Base-by-base conservation (phyloP, 2,888 invertebrate species). In the Scrobipalpa costella region DNA sequence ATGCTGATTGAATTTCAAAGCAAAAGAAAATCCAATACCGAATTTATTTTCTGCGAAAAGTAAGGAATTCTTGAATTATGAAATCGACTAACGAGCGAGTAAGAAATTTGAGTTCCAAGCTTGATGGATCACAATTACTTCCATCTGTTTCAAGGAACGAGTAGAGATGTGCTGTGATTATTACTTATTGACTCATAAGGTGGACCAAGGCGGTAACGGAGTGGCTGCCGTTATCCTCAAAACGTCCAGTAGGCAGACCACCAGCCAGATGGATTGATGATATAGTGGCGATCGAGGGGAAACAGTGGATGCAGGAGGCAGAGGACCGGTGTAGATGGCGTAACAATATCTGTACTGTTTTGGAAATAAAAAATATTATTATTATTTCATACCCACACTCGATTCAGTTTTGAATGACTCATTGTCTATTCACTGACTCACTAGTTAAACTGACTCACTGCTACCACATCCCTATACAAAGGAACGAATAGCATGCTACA, bases 121-220 rank as follows among this genome's bases (percentile, higher is more conserved):
- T 49, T 60, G 60, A 60, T 60, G 60, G 60, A 60, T 60, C 60
- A 60, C 60, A 60, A 60, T 60, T 60, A 60, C 60, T 47, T 47
- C 60, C 60, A 49, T 60, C 60, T 60, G 60, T 27, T 60, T n/a
- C 60, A 27, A 60, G 60, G 27, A 49, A 49, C 17, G 3, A 52
- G 9, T 34, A 60, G 17, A 17, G 57, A 11, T 33, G 60, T 49
- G 40, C 44, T 59, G 27, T 11, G n/a, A n/a, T n/a, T n/a, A 44
- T n/a, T 9, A 7, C 13, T 33, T 27, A 6, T 49, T 17, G 11
- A 40, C 11, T 49, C 49, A 17, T 27, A n/a, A n/a, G n/a, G n/a
- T n/a, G n/a, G n/a, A n/a, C n/a, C n/a, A n/a, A n/a, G n/a, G n/a
- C n/a, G n/a, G n/a, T n/a, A n/a, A n/a, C n/a, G n/a, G n/a, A n/a